Evolutionary conservation across 1,140 invertebrate genomes (phyloP), one percentile per base, ranked within the genome.

Genomic region (Chlorops oryzae): DNA sequence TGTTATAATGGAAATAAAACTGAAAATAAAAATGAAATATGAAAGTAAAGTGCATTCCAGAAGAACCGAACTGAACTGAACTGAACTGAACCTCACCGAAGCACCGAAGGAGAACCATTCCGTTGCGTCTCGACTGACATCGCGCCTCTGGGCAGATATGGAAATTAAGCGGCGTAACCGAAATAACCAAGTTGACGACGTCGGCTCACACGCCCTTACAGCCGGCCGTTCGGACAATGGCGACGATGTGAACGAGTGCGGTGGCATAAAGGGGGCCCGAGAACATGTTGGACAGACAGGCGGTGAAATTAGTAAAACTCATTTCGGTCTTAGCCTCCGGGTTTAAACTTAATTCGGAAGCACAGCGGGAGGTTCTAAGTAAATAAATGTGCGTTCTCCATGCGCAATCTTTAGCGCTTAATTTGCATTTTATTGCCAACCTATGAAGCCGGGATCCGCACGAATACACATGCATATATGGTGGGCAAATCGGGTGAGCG

Each of bases 271-370:
- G 32, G 24, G 35, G 47, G n/a, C n/a, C n/a, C n/a, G n/a, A n/a
- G n/a, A n/a, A n/a, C n/a, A n/a, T n/a, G n/a, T n/a, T n/a, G n/a
- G 20, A 18, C n/a, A 25, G 24, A n/a, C 56, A 65, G 60, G 62
- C 62, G 65, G 58, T 63, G 62, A 70, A 70, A 70, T 70, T 70
- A 70, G 67, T 59, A 70, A 70, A 67, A 70, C 64, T 70, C 67
- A 70, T 70, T 70, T 70, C 64, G 61, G 56, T 64, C 70, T 70
- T 70, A 70, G 67, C 67, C 67, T 70, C 67, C 63, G 66, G 67
- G 65, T 62, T 70, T 70, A 67, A 66, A 70, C 67, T 70, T 70
- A 70, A 70, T 70, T 70, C 67, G 67, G 67, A 70, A 70, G 67
- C 67, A 68, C 67, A 70, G 67, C 67, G 70, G 67, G 67, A 70